phyloP scores from a whole-genome alignment of 2,888 invertebrate species.

The Lampropteryx suffumata region DNA sequence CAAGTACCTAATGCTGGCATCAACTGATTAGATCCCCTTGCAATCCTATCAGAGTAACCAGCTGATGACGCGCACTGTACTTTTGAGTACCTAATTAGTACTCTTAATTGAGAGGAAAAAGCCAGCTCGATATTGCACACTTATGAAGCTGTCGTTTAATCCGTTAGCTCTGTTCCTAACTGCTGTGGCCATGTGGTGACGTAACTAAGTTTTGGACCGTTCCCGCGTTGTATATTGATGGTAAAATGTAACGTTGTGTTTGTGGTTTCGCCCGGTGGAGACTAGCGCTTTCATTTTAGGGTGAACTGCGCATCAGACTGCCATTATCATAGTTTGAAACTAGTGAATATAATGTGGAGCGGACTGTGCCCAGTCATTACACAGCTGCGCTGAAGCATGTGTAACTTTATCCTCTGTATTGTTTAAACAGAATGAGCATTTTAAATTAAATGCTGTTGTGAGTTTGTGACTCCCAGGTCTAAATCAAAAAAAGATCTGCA shows the following conservation, averaged over 20 bases:
- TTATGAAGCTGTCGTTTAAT: neutral
- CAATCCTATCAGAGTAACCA: no score
- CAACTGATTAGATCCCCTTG: no score
- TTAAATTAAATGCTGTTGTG: no score
- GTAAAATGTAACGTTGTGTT: constrained; percentile 45
- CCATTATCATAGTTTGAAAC: constrained; percentile 29
- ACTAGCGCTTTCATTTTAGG: constrained; percentile 28
- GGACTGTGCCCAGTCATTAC: constrained; percentile 3
- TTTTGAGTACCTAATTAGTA: no score
- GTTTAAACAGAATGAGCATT: no score
- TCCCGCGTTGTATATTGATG: constrained; percentile 45
- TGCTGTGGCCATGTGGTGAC: constrained; percentile 41
- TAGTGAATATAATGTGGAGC: constrained; percentile 6
- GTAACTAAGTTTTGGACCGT: constrained; percentile 47
- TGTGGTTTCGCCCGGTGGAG: constrained; percentile 34
- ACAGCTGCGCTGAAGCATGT: constrained; percentile 4
- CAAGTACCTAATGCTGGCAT: no score
- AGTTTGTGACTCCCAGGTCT: no score
- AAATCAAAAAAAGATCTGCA: no score
- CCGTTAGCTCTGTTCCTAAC: constrained; percentile 3
- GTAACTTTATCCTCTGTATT: neutral
- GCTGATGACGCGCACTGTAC: no score
- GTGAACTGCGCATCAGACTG: constrained; percentile 27
- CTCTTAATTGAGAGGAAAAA: no score
- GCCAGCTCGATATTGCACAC: neutral